These are phyloP conservation scores for Thamnophis sirtalis DNA, from an alignment of 2,113 vertebrate species.

Conservation along the genomic window DNA sequence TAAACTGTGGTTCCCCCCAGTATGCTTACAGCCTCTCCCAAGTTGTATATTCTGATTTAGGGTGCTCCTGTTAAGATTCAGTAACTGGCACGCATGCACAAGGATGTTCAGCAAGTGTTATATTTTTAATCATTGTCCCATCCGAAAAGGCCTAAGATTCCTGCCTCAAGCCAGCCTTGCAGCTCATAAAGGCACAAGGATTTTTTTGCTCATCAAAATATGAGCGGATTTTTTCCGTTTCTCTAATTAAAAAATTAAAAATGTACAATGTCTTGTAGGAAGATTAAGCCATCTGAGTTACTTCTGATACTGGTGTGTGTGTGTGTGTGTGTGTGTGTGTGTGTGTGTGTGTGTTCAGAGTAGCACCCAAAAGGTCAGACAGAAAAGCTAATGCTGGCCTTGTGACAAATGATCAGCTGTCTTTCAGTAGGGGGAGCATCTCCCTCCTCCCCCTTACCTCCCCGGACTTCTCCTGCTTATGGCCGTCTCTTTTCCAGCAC, in stretches of 20 bases:
- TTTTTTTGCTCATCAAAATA: neutral
- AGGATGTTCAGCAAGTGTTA: neutral
- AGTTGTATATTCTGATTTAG: neutral
- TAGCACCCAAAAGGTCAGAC: neutral
- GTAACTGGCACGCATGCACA: neutral
- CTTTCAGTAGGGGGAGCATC: neutral
- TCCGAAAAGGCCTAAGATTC: neutral
- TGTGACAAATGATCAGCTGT: neutral
- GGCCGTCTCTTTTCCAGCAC: slow-evolving; percentile 23
- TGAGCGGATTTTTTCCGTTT: neutral
- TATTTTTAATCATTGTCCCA: neutral
- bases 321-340: neutral
- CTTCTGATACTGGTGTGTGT: too few relatives aligned
- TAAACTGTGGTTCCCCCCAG: neutral
- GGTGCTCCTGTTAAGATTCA: neutral
- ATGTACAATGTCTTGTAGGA: neutral
- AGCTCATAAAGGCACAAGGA: neutral
- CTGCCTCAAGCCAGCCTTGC: neutral
- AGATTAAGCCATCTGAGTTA: neutral
- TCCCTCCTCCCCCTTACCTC: neutral
- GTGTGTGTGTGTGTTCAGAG: neutral
- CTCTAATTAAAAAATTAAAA: neutral
- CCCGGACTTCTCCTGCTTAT: neutral
- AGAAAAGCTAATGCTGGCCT: fast-evolving
- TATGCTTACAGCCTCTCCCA: neutral